Conservation (phyloP, 2,888 invertebrate species). For the Bembecia ichneumoniformis region DNA sequence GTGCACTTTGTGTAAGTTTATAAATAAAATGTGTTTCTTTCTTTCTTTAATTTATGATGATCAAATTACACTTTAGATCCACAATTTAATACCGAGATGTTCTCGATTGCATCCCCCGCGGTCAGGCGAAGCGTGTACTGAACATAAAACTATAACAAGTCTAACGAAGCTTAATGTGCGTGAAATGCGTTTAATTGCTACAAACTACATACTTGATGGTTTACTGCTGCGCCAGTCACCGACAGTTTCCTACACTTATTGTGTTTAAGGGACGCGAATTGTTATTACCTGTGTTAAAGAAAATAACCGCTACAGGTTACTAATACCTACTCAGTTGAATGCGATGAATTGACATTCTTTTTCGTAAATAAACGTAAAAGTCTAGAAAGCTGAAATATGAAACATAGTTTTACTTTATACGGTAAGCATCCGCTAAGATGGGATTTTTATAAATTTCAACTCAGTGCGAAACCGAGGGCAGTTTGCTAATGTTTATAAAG, state of each 20-base stretch:
- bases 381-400: no score
- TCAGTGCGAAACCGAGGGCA: no score
- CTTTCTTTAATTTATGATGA: no score
- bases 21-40: no score
- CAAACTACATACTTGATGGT: slow-evolving; percentile 23
- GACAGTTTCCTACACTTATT: slow-evolving; percentile 4
- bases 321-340: no score
- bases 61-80: neutral
- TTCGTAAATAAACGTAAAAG: no score
- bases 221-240: slow-evolving; percentile 31
- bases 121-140: slow-evolving; percentile 12
- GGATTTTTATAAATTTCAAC: no score
- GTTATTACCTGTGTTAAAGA: neutral
- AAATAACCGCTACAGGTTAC: neutral
- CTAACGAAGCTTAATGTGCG: slow-evolving; percentile 18
- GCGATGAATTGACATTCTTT: no score
- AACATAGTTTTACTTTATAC: no score
- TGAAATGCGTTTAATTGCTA: slow-evolving; percentile 21
- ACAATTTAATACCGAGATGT: neutral
- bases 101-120: slow-evolving; percentile 4
- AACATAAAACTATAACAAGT: slow-evolving; percentile 26
- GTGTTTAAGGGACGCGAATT: neutral
- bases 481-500: no score
- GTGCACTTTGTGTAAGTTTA: no score
- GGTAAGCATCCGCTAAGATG: no score